Evolutionary conservation across 35 echinoderm and acorn worm species (phyloP).

Genomic region (Ophiothrix spiculata): DNA sequence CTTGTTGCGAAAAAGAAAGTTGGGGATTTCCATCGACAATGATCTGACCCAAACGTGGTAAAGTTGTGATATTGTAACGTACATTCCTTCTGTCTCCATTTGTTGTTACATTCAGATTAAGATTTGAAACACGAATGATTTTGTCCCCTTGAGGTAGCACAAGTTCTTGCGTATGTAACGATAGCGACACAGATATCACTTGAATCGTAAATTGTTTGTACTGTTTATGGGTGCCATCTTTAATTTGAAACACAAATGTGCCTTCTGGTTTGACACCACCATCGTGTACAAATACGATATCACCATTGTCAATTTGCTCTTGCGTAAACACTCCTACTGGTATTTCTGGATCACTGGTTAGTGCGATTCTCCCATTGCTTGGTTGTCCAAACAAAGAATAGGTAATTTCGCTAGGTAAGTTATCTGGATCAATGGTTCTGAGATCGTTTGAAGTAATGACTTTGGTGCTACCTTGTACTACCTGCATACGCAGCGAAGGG

Average conservation of each 20-base stretch:
- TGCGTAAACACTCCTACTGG: slow-evolving; percentile 67
- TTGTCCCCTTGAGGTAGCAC: slow-evolving; percentile 60
- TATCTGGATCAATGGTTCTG: slow-evolving; percentile 69
- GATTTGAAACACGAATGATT: slow-evolving; percentile 20
- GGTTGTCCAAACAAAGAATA: slow-evolving; percentile 58
- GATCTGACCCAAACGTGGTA: slow-evolving; percentile 67
- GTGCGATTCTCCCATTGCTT: slow-evolving; percentile 68
- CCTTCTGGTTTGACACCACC: slow-evolving; percentile 52
- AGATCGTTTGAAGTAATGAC: slow-evolving; percentile 49
- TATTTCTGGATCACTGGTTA: slow-evolving; percentile 11
- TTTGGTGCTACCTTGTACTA: slow-evolving; percentile 62
- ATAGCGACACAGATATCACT: slow-evolving; percentile 45
- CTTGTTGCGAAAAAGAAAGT: slow-evolving; percentile 44
- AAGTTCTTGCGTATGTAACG: slow-evolving; percentile 29
- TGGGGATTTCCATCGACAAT: slow-evolving; percentile 28
- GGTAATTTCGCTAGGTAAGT: slow-evolving; percentile 61
- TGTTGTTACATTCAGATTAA: slow-evolving; percentile 61
- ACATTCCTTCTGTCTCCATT: slow-evolving; percentile 52
- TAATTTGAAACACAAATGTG: slow-evolving; percentile 65
- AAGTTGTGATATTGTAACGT: slow-evolving; percentile 61
- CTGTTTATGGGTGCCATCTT: slow-evolving; percentile 74
- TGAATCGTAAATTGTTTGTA: slow-evolving; percentile 78
- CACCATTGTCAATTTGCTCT: slow-evolving; percentile 65
- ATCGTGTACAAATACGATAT: slow-evolving; percentile 70
- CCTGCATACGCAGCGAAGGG: slow-evolving; percentile 39